A percentile compares a stretch with the other conserved stretches of the same genome.
Evolutionary conservation across 35 echinoderm and acorn worm species (phyloP).

Genomic region (Ophioderma brevispina): DNA sequence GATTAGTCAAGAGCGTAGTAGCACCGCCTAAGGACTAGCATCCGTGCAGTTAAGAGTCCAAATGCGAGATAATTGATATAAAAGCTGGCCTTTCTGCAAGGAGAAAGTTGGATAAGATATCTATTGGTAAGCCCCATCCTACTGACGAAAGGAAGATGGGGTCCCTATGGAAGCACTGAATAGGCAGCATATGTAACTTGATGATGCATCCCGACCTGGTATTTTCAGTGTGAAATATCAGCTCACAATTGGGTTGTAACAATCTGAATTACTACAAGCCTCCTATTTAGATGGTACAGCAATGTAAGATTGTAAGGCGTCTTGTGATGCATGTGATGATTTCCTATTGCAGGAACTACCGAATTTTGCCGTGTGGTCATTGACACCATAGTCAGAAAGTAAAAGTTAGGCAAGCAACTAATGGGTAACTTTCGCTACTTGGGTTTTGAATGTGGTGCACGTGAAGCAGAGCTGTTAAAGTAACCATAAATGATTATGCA

Average conservation of each 20-base stretch:
- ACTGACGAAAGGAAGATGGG: background rate
- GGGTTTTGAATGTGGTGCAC: slow-evolving; percentile 15
- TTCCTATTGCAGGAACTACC: slow-evolving; percentile 46
- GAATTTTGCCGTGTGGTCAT: slow-evolving; percentile 32
- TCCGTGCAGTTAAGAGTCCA: no score
- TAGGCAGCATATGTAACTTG: slow-evolving; percentile 12
- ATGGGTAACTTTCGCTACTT: slow-evolving; percentile 39
- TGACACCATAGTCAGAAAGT: slow-evolving; percentile 25
- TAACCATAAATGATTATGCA: slow-evolving; percentile 12
- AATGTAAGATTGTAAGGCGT: background rate
- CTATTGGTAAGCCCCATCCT: background rate
- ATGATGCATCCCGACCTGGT: slow-evolving; percentile 38
- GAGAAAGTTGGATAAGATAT: background rate
- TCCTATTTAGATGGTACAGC: slow-evolving; percentile 12
- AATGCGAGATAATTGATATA: background rate
- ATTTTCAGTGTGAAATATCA: slow-evolving; percentile 25
- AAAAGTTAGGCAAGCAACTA: slow-evolving; percentile 28
- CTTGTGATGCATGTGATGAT: slow-evolving; percentile 23
- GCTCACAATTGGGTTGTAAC: slow-evolving; percentile 11
- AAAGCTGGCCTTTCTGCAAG: slow-evolving; percentile 28
- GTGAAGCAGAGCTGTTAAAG: background rate
- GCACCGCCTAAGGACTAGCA: no score
- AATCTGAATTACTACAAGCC: background rate
- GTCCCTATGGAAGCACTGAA: slow-evolving; percentile 1
- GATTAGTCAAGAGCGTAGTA: no score